phyloP scores from a whole-genome alignment of 2,797 vertebrate species.

The Bryconaethiops microstoma region DNA sequence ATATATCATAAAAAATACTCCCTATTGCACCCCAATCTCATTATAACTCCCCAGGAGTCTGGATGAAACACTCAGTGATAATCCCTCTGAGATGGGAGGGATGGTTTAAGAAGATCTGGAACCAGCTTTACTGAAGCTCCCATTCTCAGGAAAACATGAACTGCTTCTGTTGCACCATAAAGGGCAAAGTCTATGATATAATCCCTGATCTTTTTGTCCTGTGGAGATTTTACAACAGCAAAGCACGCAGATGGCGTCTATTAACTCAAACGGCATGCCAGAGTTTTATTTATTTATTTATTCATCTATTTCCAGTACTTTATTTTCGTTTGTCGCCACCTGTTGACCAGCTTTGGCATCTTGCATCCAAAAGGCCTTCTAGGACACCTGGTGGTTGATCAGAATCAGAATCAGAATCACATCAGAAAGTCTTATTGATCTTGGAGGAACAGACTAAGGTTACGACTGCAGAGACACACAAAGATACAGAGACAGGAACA shows the following conservation, averaged over 20 bases:
- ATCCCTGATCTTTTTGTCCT: neutral
- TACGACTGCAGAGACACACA: too few relatives aligned
- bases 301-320: too few relatives aligned
- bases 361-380: neutral
- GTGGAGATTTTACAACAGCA: neutral
- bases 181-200: neutral
- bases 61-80: neutral
- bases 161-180: neutral
- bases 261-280: neutral
- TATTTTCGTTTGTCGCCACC: slow-evolving; percentile 16
- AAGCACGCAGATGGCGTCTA: neutral
- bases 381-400: neutral
- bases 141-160: neutral
- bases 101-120: neutral
- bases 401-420: too few relatives aligned
- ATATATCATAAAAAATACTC: neutral
- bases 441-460: too few relatives aligned
- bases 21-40: neutral
- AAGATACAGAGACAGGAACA: too few relatives aligned
- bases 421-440: too few relatives aligned
- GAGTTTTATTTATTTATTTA: neutral
- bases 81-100: neutral
- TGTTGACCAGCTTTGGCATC: neutral
- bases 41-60: neutral
- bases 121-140: neutral